Evolutionary conservation across 1,140 invertebrate genomes (phyloP).

Genomic region (Drosophila watanabei): DNA sequence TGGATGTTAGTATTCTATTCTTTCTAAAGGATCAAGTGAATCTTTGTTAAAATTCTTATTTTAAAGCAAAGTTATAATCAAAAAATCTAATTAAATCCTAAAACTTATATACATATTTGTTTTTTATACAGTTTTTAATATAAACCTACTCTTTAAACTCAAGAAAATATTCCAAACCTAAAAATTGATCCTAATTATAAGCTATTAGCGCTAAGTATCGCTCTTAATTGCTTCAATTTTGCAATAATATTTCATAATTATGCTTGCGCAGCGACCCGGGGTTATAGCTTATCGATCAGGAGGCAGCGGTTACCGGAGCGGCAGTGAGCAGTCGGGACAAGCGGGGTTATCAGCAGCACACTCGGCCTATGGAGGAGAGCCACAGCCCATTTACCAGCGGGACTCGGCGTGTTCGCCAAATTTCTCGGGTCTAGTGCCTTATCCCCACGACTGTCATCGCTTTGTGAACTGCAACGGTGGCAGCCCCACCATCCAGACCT

Average conservation of each 20-base stretch:
- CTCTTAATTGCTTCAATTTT: constrained; percentile 21
- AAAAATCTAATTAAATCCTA: background rate
- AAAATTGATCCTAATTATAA: constrained; percentile 33
- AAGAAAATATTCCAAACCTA: too few relatives aligned
- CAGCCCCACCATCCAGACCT: constrained; percentile 87
- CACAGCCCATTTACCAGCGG: constrained; percentile 68
- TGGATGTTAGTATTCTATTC: constrained; percentile 33
- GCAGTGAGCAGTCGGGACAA: constrained; percentile 26
- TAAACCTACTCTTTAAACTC: background rate
- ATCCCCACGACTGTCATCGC: constrained; percentile 88
- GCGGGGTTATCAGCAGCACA: constrained; percentile 59
- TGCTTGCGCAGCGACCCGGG: constrained; percentile 58
- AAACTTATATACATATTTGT: background rate
- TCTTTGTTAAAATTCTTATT: too few relatives aligned
- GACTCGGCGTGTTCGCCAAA: constrained; percentile 86
- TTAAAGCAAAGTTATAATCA: background rate
- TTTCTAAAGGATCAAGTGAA: background rate
- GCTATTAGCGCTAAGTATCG: constrained; percentile 1
- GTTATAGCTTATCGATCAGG: constrained; percentile 67
- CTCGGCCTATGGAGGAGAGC: constrained; percentile 34
- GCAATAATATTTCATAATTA: constrained; percentile 62
- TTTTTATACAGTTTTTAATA: background rate
- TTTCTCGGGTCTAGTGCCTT: constrained; percentile 88
- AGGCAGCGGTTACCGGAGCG: constrained; percentile 41
- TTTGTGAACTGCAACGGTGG: constrained; percentile 90